Percentiles rank a stretch among this genome's conserved stretches.
These are phyloP conservation scores for Rugalucina vietnamica DNA, from an alignment of 2,888 invertebrate genomes.

Conservation along the genomic window DNA sequence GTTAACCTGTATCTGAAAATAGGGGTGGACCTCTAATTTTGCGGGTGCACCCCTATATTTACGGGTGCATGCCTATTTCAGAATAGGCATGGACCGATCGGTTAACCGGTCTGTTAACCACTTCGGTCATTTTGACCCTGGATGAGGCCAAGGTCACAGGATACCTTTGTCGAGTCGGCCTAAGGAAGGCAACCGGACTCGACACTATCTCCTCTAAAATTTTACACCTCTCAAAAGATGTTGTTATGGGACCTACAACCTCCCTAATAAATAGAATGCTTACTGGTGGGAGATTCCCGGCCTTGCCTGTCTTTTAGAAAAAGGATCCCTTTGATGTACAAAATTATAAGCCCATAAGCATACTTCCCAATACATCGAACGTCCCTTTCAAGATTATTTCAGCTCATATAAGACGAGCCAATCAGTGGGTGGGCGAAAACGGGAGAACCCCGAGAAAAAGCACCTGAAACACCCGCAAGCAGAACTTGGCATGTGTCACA, in stretches of 20 bases:
- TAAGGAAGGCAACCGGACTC: background rate
- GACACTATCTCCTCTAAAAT: background rate
- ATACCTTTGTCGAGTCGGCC: background rate
- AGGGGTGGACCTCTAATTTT: too few relatives aligned
- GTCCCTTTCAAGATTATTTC: background rate
- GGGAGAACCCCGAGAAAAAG: too few relatives aligned
- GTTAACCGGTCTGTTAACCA: too few relatives aligned
- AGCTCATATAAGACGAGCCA: too few relatives aligned
- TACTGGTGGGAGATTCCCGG: background rate
- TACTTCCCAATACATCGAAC: background rate
- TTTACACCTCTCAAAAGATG: background rate
- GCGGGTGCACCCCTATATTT: too few relatives aligned
- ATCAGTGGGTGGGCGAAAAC: too few relatives aligned
- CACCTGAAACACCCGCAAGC: too few relatives aligned
- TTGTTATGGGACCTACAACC: background rate
- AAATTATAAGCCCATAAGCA: background rate
- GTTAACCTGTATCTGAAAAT: too few relatives aligned
- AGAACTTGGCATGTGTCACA: too few relatives aligned
- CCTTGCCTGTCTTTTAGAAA: background rate
- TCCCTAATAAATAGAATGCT: background rate
- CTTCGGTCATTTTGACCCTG: too few relatives aligned
- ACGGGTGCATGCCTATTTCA: too few relatives aligned
- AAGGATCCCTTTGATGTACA: background rate
- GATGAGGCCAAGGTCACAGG: background rate
- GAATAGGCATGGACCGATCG: too few relatives aligned